These are phyloP conservation scores for Okamejei kenojei DNA, from an alignment of 2,797 vertebrate species.

Conservation along the genomic window DNA sequence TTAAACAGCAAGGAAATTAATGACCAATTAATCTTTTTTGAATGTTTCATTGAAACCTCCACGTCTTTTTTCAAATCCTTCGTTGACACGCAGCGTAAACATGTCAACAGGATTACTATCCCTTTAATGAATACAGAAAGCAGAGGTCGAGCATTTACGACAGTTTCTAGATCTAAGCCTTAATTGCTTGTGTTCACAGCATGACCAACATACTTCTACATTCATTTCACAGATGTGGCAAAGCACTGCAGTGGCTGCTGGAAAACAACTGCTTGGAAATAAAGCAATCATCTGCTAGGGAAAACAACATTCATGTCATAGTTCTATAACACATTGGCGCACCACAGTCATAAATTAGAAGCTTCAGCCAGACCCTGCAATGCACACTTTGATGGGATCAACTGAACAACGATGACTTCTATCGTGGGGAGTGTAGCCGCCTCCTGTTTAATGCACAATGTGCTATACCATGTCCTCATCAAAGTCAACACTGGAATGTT, in stretches of 20 bases:
- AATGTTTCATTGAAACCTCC: background rate
- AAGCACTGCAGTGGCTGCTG: background rate
- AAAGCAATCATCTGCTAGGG: background rate
- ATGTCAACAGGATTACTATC: slow-evolving; percentile 25
- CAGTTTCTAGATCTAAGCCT: background rate
- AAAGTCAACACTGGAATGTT: slow-evolving; percentile 9
- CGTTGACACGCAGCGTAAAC: slow-evolving; percentile 2
- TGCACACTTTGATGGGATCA: slow-evolving; percentile 10
- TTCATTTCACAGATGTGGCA: background rate
- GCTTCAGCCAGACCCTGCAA: background rate
- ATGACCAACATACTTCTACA: background rate
- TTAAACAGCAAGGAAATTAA: slow-evolving; percentile 3
- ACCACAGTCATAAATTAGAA: background rate
- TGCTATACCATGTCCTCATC: background rate
- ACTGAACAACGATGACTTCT: background rate
- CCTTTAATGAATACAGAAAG: slow-evolving; percentile 15
- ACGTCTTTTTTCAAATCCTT: background rate
- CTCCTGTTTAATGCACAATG: background rate
- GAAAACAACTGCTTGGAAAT: slow-evolving; percentile 23
- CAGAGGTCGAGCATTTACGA: slow-evolving; percentile 19
- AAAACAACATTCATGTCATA: slow-evolving; percentile 20
- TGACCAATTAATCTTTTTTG: slow-evolving; percentile 14
- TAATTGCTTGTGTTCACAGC: slow-evolving; percentile 29
- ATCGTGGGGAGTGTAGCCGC: background rate
- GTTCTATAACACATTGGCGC: background rate